Evolutionary conservation across 2,888 invertebrate species (phyloP).

Genomic region (Nysson spinosus): DNA sequence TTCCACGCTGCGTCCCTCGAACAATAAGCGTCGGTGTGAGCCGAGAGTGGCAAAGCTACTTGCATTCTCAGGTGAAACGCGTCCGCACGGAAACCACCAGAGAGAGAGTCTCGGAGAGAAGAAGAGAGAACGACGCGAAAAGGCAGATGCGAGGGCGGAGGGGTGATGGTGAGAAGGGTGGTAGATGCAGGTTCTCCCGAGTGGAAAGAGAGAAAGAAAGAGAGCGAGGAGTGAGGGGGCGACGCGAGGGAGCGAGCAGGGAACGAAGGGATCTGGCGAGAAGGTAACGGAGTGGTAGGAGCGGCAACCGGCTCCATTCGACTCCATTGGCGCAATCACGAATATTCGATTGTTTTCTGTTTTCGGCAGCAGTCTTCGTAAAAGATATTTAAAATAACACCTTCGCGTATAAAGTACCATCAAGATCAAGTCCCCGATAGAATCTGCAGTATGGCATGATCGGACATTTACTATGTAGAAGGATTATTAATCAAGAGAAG

Average conservation of each 20-base stretch:
- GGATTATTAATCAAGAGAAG: no score
- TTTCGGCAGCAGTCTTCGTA: slow-evolving; percentile 42
- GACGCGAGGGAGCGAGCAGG: slow-evolving; percentile 13
- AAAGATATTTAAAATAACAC: no score
- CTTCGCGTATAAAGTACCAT: no score
- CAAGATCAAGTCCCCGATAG: no score
- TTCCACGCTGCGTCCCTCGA: slow-evolving; percentile 6
- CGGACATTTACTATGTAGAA: no score
- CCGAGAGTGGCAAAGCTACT: slow-evolving; percentile 22
- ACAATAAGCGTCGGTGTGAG: slow-evolving; percentile 8
- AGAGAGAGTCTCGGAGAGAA: background rate
- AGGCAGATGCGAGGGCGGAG: background rate
- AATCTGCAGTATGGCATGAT: no score
- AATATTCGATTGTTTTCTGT: slow-evolving; percentile 53
- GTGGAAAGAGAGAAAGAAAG: background rate
- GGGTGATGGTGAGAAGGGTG: background rate
- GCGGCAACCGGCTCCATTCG: slow-evolving; percentile 75
- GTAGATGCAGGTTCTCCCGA: slow-evolving; percentile 1
- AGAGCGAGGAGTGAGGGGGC: background rate
- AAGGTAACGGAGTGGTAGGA: slow-evolving; percentile 72
- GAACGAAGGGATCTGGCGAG: slow-evolving; percentile 46
- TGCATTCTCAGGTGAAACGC: slow-evolving; percentile 24
- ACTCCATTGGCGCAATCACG: slow-evolving; percentile 75
- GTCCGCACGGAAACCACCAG: background rate
- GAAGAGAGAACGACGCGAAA: background rate